Evolutionary conservation across 2,113 vertebrate genomes (phyloP).

Genomic region (Bambusicola thoracicus): DNA sequence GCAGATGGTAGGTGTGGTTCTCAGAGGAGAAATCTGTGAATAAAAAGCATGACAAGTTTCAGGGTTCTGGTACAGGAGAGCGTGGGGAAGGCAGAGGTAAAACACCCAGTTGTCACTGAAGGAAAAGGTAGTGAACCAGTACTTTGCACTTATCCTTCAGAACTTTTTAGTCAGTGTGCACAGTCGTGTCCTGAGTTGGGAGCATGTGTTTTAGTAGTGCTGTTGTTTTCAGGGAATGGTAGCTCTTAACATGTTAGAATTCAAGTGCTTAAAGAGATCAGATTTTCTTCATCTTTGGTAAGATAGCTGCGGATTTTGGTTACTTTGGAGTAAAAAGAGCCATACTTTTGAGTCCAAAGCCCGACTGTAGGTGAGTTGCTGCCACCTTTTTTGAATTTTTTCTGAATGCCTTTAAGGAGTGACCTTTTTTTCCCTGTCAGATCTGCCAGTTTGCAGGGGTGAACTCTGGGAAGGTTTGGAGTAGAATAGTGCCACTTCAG

Average conservation of each 20-base stretch:
- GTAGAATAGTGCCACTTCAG: background rate
- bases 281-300: background rate
- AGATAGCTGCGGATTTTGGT: background rate
- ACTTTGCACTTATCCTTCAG: background rate
- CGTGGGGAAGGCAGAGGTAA: background rate
- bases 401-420: background rate
- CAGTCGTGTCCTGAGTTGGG: background rate
- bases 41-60: background rate
- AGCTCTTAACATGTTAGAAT: background rate
- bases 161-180: rapidly evolving
- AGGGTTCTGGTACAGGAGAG: background rate
- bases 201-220: background rate
- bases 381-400: background rate
- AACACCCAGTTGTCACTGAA: rapidly evolving
- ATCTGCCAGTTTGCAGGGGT: background rate
- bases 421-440: background rate
- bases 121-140: background rate
- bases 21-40: background rate
- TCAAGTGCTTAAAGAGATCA: background rate
- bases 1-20: background rate
- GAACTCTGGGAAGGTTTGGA: background rate
- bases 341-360: background rate
- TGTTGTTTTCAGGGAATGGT: background rate
- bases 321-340: background rate
- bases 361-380: background rate